Evolutionary conservation across 2,797 vertebrate species (phyloP).

Genomic region (Distichodus sexfasciatus): DNA sequence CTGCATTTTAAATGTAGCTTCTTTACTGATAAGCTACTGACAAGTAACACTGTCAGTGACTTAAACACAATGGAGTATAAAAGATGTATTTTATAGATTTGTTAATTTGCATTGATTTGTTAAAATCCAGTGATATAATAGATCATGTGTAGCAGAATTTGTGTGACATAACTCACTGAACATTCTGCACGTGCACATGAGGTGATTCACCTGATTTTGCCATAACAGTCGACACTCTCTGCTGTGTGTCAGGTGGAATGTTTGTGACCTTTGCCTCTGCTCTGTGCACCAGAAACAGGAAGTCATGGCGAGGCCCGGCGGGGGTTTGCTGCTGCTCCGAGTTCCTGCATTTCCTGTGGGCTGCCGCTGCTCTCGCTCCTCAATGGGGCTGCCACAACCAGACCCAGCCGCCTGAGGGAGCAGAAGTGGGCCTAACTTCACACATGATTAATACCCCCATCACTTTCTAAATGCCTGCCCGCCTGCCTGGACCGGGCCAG

Average conservation of each 20-base stretch:
- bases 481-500: slow-evolving; percentile 69
- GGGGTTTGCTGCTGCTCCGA: slow-evolving; percentile 52
- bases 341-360: slow-evolving; percentile 63
- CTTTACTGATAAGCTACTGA: no score
- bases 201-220: slow-evolving; percentile 22
- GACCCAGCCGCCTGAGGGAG: slow-evolving; percentile 55
- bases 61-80: no score
- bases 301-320: slow-evolving; percentile 49
- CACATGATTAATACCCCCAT: slow-evolving; percentile 82
- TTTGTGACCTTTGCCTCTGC: slow-evolving; percentile 54
- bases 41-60: no score
- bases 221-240: slow-evolving; percentile 21
- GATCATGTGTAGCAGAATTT: no score
- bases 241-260: slow-evolving; percentile 66
- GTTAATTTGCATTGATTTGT: no score
- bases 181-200: no score
- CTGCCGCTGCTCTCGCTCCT: slow-evolving; percentile 31
- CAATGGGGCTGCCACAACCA: slow-evolving; percentile 31
- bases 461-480: slow-evolving; percentile 77
- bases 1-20: no score
- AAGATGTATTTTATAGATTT: no score
- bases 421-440: slow-evolving; percentile 76
- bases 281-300: slow-evolving; percentile 48
- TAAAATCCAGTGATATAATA: no score
- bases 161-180: no score